A percentile compares a stretch with the other conserved stretches of the same genome.
Evolutionary conservation across 2,113 vertebrate genomes (phyloP).

Genomic region (Leiothrix lutea): DNA sequence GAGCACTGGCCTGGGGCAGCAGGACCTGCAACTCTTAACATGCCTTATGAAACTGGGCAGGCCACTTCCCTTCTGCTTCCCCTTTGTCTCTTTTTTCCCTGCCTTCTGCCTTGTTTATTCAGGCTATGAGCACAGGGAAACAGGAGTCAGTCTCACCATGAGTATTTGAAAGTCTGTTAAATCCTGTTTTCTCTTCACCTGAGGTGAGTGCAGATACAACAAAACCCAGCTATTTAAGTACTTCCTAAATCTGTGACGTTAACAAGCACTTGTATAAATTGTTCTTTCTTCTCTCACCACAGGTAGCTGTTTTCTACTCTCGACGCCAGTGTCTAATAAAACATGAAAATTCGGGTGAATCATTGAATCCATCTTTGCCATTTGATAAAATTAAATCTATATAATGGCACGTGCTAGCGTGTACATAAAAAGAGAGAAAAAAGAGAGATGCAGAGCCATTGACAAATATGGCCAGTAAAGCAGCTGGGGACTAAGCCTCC

Average conservation of each 20-base stretch:
- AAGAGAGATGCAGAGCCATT: not conserved
- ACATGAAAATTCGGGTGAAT: not conserved
- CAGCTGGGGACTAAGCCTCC: not conserved
- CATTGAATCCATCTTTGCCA: not conserved
- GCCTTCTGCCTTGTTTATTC: not conserved
- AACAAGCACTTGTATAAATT: not conserved
- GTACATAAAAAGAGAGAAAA: not conserved
- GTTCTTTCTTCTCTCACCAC: not conserved
- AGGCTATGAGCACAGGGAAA: not conserved
- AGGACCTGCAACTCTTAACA: not conserved
- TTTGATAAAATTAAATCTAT: not conserved
- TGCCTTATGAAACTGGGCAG: not conserved
- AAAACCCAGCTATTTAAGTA: not conserved
- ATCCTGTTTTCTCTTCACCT: not conserved
- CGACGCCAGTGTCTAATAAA: not conserved
- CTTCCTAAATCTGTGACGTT: not conserved
- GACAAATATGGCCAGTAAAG: not conserved
- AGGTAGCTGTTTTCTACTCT: not conserved
- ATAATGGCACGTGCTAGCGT: rapidly evolving
- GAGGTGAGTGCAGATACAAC: not conserved
- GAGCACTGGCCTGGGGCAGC: not conserved
- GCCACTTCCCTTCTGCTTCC: not conserved
- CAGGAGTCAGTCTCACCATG: not conserved
- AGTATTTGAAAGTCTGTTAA: not conserved
- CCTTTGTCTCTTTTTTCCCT: not conserved